Evolutionary conservation across 2,113 vertebrate genomes (phyloP).

Genomic region (Tiliqua scincoides): DNA sequence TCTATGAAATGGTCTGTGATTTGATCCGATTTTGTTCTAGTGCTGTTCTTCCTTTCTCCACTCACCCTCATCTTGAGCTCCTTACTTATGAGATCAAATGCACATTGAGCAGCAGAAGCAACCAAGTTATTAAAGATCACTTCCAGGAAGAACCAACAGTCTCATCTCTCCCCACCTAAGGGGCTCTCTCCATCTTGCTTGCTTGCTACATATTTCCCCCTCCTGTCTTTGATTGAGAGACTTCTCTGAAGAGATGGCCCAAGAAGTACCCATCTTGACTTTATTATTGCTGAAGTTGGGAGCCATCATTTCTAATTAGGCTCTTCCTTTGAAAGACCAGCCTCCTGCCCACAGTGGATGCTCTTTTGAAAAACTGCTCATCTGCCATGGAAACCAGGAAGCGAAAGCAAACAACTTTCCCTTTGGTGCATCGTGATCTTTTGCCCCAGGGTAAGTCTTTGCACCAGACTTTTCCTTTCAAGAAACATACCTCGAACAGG

Average conservation of each 20-base stretch:
- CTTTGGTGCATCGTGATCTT: neutral
- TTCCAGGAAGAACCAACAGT: neutral
- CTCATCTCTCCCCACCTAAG: neutral
- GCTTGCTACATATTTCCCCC: too few relatives aligned
- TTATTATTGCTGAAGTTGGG: neutral
- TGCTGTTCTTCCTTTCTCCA: too few relatives aligned
- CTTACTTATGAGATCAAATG: neutral
- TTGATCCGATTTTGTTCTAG: neutral
- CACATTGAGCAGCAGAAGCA: neutral
- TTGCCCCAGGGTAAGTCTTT: neutral
- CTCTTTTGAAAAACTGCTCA: neutral
- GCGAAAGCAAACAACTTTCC: neutral
- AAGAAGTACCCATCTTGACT: slow-evolving; percentile 6
- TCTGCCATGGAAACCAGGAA: neutral
- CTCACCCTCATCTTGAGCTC: neutral
- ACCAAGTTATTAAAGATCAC: neutral
- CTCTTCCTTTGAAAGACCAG: neutral
- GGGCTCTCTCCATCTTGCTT: neutral
- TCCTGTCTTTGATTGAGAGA: neutral
- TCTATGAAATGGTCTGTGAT: neutral
- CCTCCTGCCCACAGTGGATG: neutral
- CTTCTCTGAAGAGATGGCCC: neutral
- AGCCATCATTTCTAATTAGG: slow-evolving; percentile 16
- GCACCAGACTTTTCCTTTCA: neutral
- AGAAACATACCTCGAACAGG: neutral